phyloP scores from a whole-genome alignment of 1,140 invertebrate species.

The Atta colombica region DNA sequence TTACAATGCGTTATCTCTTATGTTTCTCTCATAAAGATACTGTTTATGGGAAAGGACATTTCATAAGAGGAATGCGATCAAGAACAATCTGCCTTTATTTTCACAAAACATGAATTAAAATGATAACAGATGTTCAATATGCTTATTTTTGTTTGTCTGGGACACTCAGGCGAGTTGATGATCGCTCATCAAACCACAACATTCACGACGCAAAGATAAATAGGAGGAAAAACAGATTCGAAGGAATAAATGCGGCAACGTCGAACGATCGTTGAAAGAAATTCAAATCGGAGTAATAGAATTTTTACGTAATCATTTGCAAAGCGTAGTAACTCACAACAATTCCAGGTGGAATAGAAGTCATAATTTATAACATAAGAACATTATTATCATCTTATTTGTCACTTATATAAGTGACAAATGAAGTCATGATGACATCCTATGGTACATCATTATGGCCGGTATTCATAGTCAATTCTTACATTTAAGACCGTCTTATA shows the following conservation, averaged over 20 bases:
- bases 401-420: too few species aligned
- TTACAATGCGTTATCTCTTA: neutral
- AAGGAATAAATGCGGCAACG: neutral
- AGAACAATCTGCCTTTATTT: neutral
- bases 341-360: too few species aligned
- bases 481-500: too few species aligned
- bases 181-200: neutral
- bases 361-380: too few species aligned
- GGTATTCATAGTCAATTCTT: too few species aligned
- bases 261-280: neutral
- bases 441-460: too few species aligned
- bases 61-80: neutral
- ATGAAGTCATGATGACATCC: too few species aligned
- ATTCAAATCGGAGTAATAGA: neutral
- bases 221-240: neutral
- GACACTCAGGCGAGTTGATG: neutral
- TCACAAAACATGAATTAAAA: slow-evolving; percentile 21
- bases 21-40: neutral
- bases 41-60: too few species aligned
- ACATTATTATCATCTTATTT: too few species aligned
- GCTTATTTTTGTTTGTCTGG: too few species aligned
- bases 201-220: neutral
- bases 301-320: too few species aligned
- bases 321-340: too few species aligned
- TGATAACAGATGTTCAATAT: neutral